These are phyloP conservation scores for Leptatherina wallacei DNA, from an alignment of 2,797 vertebrate genomes.

Conservation along the genomic window DNA sequence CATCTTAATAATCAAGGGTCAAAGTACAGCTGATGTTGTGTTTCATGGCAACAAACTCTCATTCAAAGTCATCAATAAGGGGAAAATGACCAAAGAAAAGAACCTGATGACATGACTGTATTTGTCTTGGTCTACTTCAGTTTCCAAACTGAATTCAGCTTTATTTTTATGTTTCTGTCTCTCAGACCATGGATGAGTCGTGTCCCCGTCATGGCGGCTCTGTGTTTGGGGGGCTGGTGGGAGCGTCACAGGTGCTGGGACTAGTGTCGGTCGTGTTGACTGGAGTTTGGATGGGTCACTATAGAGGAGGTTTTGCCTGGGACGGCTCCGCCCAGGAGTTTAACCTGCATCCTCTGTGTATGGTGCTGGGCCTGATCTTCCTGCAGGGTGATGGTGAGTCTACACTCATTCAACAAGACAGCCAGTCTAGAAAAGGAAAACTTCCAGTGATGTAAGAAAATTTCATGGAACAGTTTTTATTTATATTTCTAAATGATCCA, in stretches of 20 bases:
- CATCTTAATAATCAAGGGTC: too few relatives aligned
- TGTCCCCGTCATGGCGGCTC: constrained; percentile 10
- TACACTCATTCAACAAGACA: neutral
- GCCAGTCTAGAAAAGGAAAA: neutral
- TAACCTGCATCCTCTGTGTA: constrained; percentile 91
- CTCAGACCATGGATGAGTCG: constrained; percentile 67
- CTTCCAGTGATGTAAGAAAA: neutral
- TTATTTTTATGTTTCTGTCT: constrained; percentile 1
- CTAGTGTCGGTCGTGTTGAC: constrained; percentile 81
- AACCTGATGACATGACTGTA: neutral
- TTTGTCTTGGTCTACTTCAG: neutral
- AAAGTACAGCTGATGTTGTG: too few relatives aligned
- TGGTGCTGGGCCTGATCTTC: constrained; percentile 90
- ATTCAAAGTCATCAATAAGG: neutral
- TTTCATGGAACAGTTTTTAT: too few relatives aligned
- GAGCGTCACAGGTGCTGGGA: constrained; percentile 80
- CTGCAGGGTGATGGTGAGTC: constrained; percentile 87
- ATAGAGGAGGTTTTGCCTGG: constrained; percentile 88
- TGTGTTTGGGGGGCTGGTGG: constrained; percentile 63
- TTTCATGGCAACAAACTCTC: neutral
- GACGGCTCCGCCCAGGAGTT: constrained; percentile 82
- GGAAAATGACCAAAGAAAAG: neutral
- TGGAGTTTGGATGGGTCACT: constrained; percentile 89
- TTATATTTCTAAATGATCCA: too few relatives aligned
- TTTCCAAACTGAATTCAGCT: neutral